Percentiles rank a stretch among this genome's conserved stretches.
Evolutionary conservation across 2,888 invertebrate species (phyloP).

Genomic region (Phytoseiulus persimilis): DNA sequence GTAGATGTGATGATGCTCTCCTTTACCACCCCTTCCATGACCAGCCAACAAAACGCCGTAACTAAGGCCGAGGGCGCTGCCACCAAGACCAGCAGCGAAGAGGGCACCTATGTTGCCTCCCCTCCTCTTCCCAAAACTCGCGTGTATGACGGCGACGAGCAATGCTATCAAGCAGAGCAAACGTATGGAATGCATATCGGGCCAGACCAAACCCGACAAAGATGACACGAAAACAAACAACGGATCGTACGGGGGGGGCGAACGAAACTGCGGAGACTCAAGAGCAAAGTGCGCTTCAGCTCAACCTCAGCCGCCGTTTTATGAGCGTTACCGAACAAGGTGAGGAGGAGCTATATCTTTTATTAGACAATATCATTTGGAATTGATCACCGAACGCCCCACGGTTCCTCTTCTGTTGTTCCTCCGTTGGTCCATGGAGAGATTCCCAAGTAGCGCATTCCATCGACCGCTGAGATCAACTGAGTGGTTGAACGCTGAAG

Average conservation of each 20-base stretch:
- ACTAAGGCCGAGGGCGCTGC: conserved; percentile 28
- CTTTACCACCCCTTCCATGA: not conserved
- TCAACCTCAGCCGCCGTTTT: not conserved
- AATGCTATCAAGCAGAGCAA: not conserved
- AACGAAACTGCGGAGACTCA: not conserved
- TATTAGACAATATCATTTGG: not conserved
- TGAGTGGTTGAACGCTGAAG: not conserved
- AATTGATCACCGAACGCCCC: not conserved
- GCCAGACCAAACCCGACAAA: not conserved
- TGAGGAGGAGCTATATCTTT: not conserved
- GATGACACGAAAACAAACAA: not conserved
- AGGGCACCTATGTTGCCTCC: not conserved
- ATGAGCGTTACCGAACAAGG: not conserved
- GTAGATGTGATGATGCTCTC: conserved; percentile 33
- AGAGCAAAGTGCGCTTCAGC: not conserved
- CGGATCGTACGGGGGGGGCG: not conserved
- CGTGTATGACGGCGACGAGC: not conserved
- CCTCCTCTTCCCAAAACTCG: not conserved
- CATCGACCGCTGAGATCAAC: not conserved
- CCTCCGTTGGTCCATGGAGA: not conserved
- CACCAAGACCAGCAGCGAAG: conserved; percentile 29
- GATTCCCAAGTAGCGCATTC: not conserved
- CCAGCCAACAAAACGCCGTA: conserved; percentile 20
- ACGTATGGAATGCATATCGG: not conserved
- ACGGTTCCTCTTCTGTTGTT: not conserved